Percentiles rank a stretch among this genome's conserved stretches.
Evolutionary conservation across 2,113 vertebrate genomes (phyloP).

Genomic region (Carassius auratus): DNA sequence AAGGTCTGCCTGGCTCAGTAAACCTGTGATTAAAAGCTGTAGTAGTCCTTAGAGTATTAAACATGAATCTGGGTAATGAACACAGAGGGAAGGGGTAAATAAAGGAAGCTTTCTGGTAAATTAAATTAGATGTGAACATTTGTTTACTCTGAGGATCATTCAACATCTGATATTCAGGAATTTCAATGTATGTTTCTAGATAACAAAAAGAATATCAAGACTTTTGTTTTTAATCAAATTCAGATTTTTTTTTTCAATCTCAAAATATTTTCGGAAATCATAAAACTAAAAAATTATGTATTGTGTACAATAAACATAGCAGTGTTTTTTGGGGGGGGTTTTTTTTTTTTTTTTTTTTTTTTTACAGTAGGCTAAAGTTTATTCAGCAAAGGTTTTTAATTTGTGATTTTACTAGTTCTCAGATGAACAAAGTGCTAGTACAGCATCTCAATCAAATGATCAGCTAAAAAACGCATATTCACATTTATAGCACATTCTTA

Average conservation of each 20-base stretch:
- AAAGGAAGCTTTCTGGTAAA: constrained; percentile 49
- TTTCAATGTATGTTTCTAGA: too few relatives aligned
- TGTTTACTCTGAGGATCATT: not conserved
- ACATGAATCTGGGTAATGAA: constrained; percentile 44
- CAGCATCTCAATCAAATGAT: constrained; percentile 41
- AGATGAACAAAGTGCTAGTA: not conserved
- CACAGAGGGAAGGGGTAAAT: constrained; percentile 29
- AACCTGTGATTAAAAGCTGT: constrained; percentile 66
- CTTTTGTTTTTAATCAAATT: not conserved
- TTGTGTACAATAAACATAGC: not conserved
- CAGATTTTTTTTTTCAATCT: not conserved
- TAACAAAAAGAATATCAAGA: too few relatives aligned
- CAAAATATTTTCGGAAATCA: too few relatives aligned
- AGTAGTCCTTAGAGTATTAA: constrained; percentile 43
- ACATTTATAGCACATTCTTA: constrained; percentile 36
- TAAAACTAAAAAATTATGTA: not conserved
- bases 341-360: too few relatives aligned
- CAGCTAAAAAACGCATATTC: constrained; percentile 6
- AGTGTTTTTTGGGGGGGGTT: too few relatives aligned
- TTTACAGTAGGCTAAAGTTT: not conserved
- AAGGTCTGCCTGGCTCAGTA: constrained; percentile 63
- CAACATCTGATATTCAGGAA: too few relatives aligned
- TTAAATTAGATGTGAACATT: constrained; percentile 20
- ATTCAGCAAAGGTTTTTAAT: not conserved
- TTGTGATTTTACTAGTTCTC: not conserved